Evolutionary conservation across 2,797 vertebrate genomes (phyloP).

Genomic region (Gila robusta): DNA sequence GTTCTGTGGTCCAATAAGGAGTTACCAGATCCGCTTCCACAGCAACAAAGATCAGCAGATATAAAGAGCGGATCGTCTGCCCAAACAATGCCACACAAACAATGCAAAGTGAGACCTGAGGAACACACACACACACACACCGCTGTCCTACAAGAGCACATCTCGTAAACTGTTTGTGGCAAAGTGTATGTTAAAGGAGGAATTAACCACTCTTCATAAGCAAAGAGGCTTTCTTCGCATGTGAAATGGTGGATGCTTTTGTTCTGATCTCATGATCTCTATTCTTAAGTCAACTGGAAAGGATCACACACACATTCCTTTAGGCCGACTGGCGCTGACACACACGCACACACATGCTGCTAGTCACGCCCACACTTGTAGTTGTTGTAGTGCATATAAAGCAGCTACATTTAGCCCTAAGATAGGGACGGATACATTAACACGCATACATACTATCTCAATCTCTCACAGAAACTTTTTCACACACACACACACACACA

Average conservation of each 20-base stretch:
- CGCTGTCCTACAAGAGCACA: background rate
- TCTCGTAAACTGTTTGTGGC: background rate
- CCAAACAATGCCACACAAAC: constrained; percentile 25
- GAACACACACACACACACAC: background rate
- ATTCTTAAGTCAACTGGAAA: constrained; percentile 33
- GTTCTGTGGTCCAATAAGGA: constrained; percentile 59
- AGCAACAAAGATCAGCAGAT: constrained; percentile 48
- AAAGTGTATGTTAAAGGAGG: constrained; percentile 1
- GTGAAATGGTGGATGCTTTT: constrained; percentile 29
- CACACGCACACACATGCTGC: background rate
- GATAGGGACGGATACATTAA: constrained; percentile 28
- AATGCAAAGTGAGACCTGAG: constrained; percentile 30
- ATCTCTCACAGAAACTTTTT: background rate
- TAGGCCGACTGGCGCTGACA: constrained; percentile 24
- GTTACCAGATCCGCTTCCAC: constrained; percentile 58
- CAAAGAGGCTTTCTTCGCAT: background rate
- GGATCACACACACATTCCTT: constrained; percentile 46
- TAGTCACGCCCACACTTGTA: constrained; percentile 38
- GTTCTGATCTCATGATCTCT: constrained; percentile 28
- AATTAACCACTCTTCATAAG: background rate
- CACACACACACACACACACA: background rate
- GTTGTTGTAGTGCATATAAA: constrained; percentile 22
- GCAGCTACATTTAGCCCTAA: constrained; percentile 22
- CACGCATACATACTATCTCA: constrained; percentile 17
- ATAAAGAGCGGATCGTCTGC: constrained; percentile 24